Percentiles rank a stretch among this genome's conserved stretches.
These are phyloP conservation scores for Drosophila dunni DNA, from an alignment of 1,140 invertebrate species.

Conservation along the genomic window DNA sequence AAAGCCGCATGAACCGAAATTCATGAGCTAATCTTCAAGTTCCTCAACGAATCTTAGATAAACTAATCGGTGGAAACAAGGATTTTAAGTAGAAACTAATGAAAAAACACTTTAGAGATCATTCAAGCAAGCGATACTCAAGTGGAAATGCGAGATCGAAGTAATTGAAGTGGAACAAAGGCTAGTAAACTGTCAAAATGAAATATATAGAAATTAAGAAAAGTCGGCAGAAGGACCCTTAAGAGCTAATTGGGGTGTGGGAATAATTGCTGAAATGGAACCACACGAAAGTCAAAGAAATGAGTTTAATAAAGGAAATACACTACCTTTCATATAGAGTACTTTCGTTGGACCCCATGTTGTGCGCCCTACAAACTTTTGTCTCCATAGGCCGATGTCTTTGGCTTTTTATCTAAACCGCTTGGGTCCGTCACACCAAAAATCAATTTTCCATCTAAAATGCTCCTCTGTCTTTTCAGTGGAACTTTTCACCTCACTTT, in stretches of 20 bases:
- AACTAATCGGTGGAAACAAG: not conserved
- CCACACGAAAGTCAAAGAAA: not conserved
- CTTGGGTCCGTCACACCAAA: conserved; percentile 68
- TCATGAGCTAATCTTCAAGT: not conserved
- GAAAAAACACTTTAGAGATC: conserved; percentile 25
- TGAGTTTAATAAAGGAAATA: not conserved
- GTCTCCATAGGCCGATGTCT: conserved; percentile 2
- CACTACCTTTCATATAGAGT: not conserved
- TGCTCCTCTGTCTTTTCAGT: conserved; percentile 53
- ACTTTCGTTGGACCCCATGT: not conserved
- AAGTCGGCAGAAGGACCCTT: not conserved
- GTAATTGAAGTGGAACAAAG: conserved; percentile 38
- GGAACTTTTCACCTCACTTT: conserved; percentile 66
- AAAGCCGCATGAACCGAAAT: conserved; percentile 17
- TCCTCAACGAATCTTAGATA: conserved; percentile 4
- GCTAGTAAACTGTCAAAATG: conserved; percentile 40
- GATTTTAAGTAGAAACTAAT: not conserved
- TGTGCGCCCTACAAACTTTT: conserved; percentile 5
- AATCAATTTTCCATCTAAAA: conserved; percentile 76
- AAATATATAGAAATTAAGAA: conserved; percentile 9
- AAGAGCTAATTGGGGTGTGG: conserved; percentile 28
- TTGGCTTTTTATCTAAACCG: conserved; percentile 46
- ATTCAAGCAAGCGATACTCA: conserved; percentile 34
- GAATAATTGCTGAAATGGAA: conserved; percentile 9
- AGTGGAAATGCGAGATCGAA: conserved; percentile 25